Evolutionary conservation across 2,113 vertebrate species (phyloP), one percentile per base, ranked within the genome.

Genomic region (Clarias batrachus): DNA sequence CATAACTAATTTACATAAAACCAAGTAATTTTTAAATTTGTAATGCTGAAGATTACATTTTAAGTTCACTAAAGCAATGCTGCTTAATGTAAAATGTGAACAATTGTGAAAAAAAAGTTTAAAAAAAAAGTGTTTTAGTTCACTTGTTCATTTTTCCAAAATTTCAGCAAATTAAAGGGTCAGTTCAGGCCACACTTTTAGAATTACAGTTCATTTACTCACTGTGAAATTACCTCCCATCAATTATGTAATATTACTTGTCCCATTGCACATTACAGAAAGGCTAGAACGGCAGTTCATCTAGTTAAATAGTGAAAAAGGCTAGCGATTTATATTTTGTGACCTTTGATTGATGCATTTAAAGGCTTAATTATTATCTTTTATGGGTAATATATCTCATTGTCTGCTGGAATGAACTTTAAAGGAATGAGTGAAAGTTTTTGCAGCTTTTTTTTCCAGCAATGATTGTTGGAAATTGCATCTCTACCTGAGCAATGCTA

Each of bases 221-320:
- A 27, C 41, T 25, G 7, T 21, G 11, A 68, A 68, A 79, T 85
- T 10, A 85, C 76, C 23, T 52, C 52, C 37, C 48, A 30, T 85
- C 62, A 79, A 68, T 68, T 78, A 79, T 37, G 17, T 13, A 79
- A 52, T 56, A 68, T 80, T n/a, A 85, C 84, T 66, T 30, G 84
- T 59, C 7, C 17, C 33, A 23, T 56, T 56, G 62, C 76, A 85
- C 74, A 68, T 68, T 79, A 37, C 11, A n/a, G 63, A 27, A 27
- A n/a, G 74, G 63, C 10, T n/a, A 13, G 52, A 80, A 59, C 33
- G 54, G 65, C 77, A 70, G 27, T 41, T 56, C 54, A 59, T 86
- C 21, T 27, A 8, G 62, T 86, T 57, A n/a, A 80, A 48, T n/a
- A 27, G 77, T 70, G 48, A 37, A 85, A 79, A 79, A 68, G 11